Conservation (phyloP, 2,888 invertebrate species). For the Dolomedes plantarius region DNA sequence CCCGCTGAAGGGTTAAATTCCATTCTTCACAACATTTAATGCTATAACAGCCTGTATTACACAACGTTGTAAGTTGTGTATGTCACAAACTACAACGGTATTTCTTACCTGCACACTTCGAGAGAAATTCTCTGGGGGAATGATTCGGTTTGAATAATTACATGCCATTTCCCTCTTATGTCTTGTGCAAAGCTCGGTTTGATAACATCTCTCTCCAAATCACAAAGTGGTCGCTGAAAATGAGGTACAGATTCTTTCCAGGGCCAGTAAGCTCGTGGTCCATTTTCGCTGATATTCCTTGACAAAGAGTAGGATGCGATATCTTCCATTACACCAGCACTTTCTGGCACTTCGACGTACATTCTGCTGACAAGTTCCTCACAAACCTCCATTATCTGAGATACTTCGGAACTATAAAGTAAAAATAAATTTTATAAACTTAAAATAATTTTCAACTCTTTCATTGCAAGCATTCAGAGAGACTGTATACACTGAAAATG, state of each 20-base stretch:
- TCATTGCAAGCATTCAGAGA: too few species aligned
- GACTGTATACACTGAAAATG: too few species aligned
- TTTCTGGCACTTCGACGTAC: slow-evolving; percentile 58
- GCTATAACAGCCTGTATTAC: too few species aligned
- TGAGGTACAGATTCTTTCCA: slow-evolving; percentile 24
- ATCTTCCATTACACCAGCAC: slow-evolving; percentile 41
- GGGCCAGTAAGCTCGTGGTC: background rate
- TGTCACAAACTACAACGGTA: too few species aligned
- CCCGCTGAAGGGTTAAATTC: too few species aligned
- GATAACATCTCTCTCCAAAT: slow-evolving; percentile 73
- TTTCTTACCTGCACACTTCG: slow-evolving; percentile 74
- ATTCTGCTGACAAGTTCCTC: slow-evolving; percentile 61
- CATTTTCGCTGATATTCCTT: slow-evolving; percentile 41
- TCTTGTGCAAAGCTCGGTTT: slow-evolving; percentile 75
- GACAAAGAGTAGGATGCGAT: slow-evolving; percentile 49
- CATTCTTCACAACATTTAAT: too few species aligned
- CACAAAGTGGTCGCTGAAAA: slow-evolving; percentile 71
- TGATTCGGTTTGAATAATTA: slow-evolving; percentile 74
- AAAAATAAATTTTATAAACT: too few species aligned
- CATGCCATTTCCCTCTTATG: slow-evolving; percentile 74
- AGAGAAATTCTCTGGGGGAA: slow-evolving; percentile 74
- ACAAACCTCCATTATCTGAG: slow-evolving; percentile 64
- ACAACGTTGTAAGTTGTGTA: too few species aligned
- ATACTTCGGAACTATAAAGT: slow-evolving; percentile 63
- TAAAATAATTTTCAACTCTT: too few species aligned